Conservation (phyloP, 2,797 vertebrate species). For the Coracias cyanogaster region DNA sequence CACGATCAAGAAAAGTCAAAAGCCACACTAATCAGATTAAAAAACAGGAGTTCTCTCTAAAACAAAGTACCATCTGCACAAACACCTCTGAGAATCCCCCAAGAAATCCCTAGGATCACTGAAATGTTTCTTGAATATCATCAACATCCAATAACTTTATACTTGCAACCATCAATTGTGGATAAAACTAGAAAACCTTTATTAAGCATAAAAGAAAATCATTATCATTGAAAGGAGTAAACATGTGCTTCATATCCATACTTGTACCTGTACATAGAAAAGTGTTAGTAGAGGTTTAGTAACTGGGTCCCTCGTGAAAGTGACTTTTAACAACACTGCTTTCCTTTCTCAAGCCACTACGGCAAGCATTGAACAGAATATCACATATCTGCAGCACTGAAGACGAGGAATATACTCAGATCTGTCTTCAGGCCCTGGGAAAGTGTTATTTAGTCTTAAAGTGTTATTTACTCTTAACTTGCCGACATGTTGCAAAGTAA, state of each 20-base stretch:
- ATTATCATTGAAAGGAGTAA: background rate
- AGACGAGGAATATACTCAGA: background rate
- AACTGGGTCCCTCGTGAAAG: background rate
- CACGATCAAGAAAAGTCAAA: background rate
- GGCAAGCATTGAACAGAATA: background rate
- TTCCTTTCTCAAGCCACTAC: background rate
- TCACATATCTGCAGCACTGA: background rate
- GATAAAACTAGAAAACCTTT: background rate
- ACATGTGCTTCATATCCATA: fast-evolving
- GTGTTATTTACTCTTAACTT: background rate
- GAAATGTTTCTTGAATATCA: background rate
- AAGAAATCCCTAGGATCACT: background rate
- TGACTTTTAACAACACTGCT: fast-evolving
- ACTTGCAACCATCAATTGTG: background rate
- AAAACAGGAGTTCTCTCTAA: background rate
- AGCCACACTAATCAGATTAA: background rate
- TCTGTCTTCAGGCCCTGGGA: background rate
- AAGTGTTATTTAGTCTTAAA: background rate
- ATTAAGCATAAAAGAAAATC: background rate
- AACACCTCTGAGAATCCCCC: background rate
- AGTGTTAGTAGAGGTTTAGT: background rate
- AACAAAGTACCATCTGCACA: background rate
- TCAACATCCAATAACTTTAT: background rate
- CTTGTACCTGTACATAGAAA: background rate
- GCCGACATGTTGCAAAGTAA: fast-evolving